Evolutionary conservation across 92 coral and sea anemone species (phyloP).

Genomic region (Porites lobata): DNA sequence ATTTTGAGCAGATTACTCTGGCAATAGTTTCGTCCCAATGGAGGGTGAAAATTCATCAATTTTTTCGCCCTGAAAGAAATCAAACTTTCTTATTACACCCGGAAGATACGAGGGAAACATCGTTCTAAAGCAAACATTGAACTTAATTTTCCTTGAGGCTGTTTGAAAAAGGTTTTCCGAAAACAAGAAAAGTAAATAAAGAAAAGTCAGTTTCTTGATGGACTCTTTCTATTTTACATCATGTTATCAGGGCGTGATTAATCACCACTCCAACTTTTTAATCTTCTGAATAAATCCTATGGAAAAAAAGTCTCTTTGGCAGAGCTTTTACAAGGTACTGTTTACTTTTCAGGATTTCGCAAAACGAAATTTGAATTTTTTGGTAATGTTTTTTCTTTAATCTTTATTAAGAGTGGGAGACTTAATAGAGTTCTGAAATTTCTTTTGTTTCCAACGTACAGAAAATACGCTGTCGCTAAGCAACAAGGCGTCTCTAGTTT

Average conservation of each 20-base stretch:
- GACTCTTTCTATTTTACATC: too few species aligned
- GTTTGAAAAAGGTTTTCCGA: conserved; percentile 24
- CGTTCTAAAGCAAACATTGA: conserved; percentile 10
- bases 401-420: too few species aligned
- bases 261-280: too few species aligned
- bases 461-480: conserved; percentile 32
- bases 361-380: too few species aligned
- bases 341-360: too few species aligned
- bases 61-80: background rate
- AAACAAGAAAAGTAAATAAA: conserved; percentile 31
- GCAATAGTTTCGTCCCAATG: background rate
- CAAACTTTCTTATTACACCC: background rate
- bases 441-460: conserved; percentile 26
- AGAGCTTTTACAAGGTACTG: too few species aligned
- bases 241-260: too few species aligned
- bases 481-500: conserved; percentile 8
- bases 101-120: background rate
- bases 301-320: too few species aligned
- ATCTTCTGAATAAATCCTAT: too few species aligned
- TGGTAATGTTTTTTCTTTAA: too few species aligned
- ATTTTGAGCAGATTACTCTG: background rate
- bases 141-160: conserved; percentile 8
- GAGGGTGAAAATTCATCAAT: background rate
- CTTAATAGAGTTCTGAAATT: conserved; percentile 32
- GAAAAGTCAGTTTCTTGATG: conserved; percentile 30